phyloP scores from a whole-genome alignment of 2,113 vertebrate genomes.

The Riparia riparia region DNA sequence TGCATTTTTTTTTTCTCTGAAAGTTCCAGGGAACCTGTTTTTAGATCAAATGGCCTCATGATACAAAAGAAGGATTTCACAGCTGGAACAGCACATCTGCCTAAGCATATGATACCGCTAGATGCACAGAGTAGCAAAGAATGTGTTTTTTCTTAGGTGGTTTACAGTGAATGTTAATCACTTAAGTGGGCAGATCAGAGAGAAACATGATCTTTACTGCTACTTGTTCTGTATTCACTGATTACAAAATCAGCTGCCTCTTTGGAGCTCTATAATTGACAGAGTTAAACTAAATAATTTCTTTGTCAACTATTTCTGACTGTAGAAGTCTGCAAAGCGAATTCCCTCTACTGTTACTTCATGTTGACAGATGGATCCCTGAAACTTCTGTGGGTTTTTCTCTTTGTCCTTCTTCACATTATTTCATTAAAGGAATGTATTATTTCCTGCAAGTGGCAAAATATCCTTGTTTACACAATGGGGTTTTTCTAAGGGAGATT shows the following conservation, averaged over 20 bases:
- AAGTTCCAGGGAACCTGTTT: neutral
- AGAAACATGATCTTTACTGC: neutral
- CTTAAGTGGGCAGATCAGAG: neutral
- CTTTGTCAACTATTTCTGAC: neutral
- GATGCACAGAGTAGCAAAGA: neutral
- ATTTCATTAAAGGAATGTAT: neutral
- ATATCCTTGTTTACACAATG: neutral
- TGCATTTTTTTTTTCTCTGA: neutral
- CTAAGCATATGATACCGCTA: neutral
- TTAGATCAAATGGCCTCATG: neutral
- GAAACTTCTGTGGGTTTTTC: neutral
- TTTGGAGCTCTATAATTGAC: neutral
- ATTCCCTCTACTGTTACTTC: neutral
- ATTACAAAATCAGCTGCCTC: neutral
- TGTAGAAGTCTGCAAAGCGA: neutral
- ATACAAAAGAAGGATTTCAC: neutral
- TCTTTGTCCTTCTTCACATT: neutral
- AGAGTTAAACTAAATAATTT: neutral
- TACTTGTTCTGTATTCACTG: neutral
- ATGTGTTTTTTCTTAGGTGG: neutral
- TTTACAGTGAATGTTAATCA: neutral
- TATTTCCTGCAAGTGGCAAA: neutral
- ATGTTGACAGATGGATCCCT: neutral
- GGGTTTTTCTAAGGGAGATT: rapidly evolving
- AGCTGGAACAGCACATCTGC: neutral